Evolutionary conservation across 1,140 invertebrate genomes (phyloP).

Genomic region (Antheraea mylitta): DNA sequence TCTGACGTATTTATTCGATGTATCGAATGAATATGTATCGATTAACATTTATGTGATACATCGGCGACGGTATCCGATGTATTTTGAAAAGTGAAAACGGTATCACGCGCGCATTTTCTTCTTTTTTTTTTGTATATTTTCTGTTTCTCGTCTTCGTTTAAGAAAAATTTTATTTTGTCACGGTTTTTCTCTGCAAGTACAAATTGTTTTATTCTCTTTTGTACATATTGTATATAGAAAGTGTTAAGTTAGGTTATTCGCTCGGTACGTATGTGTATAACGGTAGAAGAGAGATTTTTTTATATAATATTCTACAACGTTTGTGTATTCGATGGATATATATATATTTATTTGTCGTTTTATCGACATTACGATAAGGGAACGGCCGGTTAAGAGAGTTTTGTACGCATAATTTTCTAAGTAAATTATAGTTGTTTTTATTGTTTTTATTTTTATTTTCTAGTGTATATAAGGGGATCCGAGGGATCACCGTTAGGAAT

Average conservation of each 20-base stretch:
- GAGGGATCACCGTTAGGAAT: conserved; percentile 1
- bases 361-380: conserved; percentile 47
- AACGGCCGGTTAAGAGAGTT: conserved; percentile 53
- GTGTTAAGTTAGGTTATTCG: conserved; percentile 36
- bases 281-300: conserved; percentile 57
- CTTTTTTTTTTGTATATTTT: conserved; percentile 43
- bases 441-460: conserved; percentile 59
- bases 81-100: too few species aligned
- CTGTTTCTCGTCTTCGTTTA: conserved; percentile 34
- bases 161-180: conserved; percentile 25
- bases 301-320: conserved; percentile 56
- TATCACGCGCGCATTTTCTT: too few species aligned
- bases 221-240: conserved; percentile 74
- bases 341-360: conserved; percentile 58
- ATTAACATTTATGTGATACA: too few species aligned
- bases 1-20: too few species aligned
- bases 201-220: conserved; percentile 76
- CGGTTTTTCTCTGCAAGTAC: conserved; percentile 70
- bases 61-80: too few species aligned
- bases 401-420: conserved; percentile 74
- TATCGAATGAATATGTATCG: too few species aligned
- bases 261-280: conserved; percentile 51
- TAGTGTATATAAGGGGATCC: conserved; percentile 44
- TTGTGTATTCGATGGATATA: conserved; percentile 57
- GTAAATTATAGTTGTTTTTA: conserved; percentile 75